Conservation (phyloP, 2,797 vertebrate genomes). For the Thripadectes ignobilis region DNA sequence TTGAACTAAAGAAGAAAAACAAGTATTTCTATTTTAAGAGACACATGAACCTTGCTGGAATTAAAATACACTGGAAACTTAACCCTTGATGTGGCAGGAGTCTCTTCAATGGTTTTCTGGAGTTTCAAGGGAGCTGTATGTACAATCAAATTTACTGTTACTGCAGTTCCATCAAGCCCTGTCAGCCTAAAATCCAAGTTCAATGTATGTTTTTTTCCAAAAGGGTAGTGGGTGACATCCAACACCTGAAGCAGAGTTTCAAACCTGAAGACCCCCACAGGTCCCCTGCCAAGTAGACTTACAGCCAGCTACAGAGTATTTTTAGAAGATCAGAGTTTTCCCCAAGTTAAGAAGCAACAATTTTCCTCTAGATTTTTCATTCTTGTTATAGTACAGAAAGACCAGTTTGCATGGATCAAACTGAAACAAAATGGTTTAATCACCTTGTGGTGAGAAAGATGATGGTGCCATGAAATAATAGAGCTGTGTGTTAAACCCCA, state of each 20-base stretch:
- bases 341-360: neutral
- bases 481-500: neutral
- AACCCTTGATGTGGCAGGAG: neutral
- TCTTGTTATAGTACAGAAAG: neutral
- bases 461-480: neutral
- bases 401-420: neutral
- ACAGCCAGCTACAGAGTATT: neutral
- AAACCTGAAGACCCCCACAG: neutral
- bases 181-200: neutral
- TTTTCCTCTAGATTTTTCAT: neutral
- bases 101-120: neutral
- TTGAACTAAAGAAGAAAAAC: constrained; percentile 19
- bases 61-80: neutral
- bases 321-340: constrained; percentile 8
- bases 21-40: constrained; percentile 48
- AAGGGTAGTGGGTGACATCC: neutral
- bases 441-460: neutral
- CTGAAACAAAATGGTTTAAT: neutral
- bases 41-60: neutral
- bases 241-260: neutral
- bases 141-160: neutral
- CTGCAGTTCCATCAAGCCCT: neutral
- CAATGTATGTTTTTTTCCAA: neutral
- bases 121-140: neutral
- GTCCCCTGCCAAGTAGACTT: neutral